Base-by-base conservation (phyloP, 2,797 vertebrate genomes). In the Peromyscus attwateri region DNA sequence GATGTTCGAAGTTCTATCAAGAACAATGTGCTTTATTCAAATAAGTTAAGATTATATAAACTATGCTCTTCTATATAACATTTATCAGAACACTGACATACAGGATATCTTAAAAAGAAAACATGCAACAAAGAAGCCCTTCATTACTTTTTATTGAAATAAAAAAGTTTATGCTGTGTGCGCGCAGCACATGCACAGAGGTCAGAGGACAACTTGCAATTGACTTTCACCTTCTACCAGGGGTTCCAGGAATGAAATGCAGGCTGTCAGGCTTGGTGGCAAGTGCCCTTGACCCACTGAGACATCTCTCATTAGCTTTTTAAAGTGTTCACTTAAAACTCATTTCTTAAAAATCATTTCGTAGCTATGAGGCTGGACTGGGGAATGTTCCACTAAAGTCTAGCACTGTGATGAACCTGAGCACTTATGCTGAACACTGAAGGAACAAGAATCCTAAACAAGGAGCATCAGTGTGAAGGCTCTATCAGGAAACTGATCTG, bases 1-100 rank as follows among this genome's bases (percentile, higher is more conserved):
- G 99, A 99, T 0, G 99, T 99, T 57, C 99, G 99, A 16, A 99
- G 98, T 97, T 99, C 99, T 99, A 97, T 68, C 71, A 97, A 97
- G 23, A 97, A 97, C 60, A 96, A 97, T 12, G 16, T 94, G 94
- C 89, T 94, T 82, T 87, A 77, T 92, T 96, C 66, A 85, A 90
- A 76, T 82, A 90, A 89, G n/a, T 93, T 94, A 75, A 94, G 95
- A 55, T 66, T 68, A 49, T 25, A 52, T 31, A 92, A 82, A 94
- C 21, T 83, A 87, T 46, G 92, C 10, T 88, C 37, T 89, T 91
- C 87, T 1, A 81, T 16, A 75, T 82, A 75, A 37, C 21, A 87
- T 75, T 92, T 91, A 96, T 87, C 13, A 60, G 85, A 92, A 96
- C 43, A 93, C 1, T 80, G 62, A 84, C 21, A 93, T 40, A 71